A percentile compares a stretch with the other conserved stretches of the same genome.
These are phyloP conservation scores for Ispidina lecontei DNA, from an alignment of 2,797 vertebrate species.

Conservation along the genomic window DNA sequence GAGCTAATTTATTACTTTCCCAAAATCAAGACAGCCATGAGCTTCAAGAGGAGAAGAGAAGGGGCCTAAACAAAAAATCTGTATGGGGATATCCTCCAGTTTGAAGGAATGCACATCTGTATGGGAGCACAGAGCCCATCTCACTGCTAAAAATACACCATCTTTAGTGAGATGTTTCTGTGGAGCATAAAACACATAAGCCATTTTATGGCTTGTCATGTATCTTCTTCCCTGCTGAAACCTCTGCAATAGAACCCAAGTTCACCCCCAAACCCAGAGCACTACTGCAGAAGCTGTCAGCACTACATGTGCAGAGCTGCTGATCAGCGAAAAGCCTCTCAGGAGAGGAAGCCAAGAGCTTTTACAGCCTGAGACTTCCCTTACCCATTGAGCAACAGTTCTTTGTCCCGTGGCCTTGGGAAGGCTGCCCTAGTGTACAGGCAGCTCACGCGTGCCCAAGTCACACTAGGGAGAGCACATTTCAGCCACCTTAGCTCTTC, in stretches of 20 bases:
- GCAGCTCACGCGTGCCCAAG: not conserved
- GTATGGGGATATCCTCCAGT: not conserved
- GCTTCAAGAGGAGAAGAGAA: not conserved
- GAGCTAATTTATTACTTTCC: not conserved
- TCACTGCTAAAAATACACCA: not conserved
- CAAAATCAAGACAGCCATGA: constrained; percentile 8
- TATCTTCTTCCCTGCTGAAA: not conserved
- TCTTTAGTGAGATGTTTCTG: not conserved
- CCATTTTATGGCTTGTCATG: not conserved
- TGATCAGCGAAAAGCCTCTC: constrained; percentile 36
- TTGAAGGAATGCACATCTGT: not conserved
- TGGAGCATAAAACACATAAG: not conserved
- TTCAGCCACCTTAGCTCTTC: not conserved
- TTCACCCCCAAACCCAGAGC: not conserved
- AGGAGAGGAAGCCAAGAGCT: constrained; percentile 30
- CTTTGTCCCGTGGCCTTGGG: not conserved
- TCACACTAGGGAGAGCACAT: not conserved
- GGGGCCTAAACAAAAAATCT: not conserved
- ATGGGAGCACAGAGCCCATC: not conserved
- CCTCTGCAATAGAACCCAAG: not conserved
- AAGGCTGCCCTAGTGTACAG: not conserved
- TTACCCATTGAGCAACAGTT: not conserved
- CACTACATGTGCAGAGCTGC: not conserved
- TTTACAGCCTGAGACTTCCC: constrained; percentile 25
- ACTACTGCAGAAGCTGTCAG: constrained; percentile 27